A percentile compares a stretch with the other conserved stretches of the same genome.
Conservation (phyloP, 2,113 vertebrate genomes). For the Aramus guarauna region DNA sequence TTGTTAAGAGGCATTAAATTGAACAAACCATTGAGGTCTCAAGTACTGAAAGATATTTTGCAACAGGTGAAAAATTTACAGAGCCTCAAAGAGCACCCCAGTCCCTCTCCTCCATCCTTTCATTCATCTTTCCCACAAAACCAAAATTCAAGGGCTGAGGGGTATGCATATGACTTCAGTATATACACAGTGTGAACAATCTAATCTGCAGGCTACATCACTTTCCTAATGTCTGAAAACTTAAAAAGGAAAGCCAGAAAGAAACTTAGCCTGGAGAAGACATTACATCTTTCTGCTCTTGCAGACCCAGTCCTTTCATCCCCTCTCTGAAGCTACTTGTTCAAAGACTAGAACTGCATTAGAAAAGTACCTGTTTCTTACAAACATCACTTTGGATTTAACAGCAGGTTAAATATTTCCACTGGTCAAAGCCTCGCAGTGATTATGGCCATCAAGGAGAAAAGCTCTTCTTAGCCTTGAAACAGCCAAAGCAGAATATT, state of each 20-base stretch:
- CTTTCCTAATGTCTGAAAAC: not conserved
- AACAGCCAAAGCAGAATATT: not conserved
- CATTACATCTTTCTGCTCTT: not conserved
- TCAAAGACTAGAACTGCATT: not conserved
- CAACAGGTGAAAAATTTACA: not conserved
- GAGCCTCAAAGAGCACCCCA: not conserved
- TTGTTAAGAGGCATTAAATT: not conserved
- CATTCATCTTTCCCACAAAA: not conserved
- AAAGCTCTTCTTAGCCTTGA: not conserved
- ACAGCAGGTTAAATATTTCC: not conserved
- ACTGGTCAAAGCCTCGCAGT: not conserved
- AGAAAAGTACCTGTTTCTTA: not conserved
- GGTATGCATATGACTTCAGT: not conserved
- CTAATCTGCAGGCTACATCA: not conserved
- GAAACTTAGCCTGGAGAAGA: not conserved
- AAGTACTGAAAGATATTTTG: not conserved
- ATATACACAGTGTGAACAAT: not conserved
- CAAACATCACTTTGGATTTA: not conserved
- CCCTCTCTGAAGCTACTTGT: not conserved
- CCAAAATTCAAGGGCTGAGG: not conserved
- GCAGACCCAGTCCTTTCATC: not conserved
- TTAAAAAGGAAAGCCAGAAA: not conserved
- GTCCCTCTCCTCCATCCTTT: not conserved
- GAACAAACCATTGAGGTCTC: not conserved
- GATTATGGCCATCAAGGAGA: not conserved